These are phyloP conservation scores for Carterocephalus palaemon DNA, from an alignment of 2,888 invertebrate species.

Conservation along the genomic window DNA sequence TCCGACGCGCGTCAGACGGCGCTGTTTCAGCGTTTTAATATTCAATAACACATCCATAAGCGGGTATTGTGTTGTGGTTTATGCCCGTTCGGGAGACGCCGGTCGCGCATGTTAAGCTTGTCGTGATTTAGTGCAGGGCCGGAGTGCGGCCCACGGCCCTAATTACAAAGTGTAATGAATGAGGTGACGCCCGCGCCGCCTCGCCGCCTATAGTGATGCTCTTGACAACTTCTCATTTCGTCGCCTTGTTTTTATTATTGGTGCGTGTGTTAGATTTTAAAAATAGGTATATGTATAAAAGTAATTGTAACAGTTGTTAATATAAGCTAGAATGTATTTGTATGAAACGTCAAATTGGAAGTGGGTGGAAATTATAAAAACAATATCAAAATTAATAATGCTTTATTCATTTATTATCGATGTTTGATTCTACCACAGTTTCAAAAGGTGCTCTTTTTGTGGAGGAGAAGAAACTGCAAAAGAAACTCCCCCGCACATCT, in stretches of 20 bases:
- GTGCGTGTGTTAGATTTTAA: background rate
- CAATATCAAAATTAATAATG: too few species aligned
- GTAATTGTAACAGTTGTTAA: too few species aligned
- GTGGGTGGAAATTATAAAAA: too few species aligned
- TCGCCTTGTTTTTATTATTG: background rate
- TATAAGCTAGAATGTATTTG: too few species aligned
- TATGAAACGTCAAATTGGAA: too few species aligned
- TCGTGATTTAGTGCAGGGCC: slow-evolving; percentile 72
- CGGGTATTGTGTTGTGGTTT: slow-evolving; percentile 57
- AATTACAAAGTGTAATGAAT: slow-evolving; percentile 78
- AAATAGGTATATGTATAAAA: too few species aligned
- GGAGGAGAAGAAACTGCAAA: too few species aligned
- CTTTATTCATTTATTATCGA: too few species aligned
- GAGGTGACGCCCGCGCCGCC: slow-evolving; percentile 50
- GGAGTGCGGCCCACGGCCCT: slow-evolving; percentile 61
- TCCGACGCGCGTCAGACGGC: slow-evolving; percentile 42
- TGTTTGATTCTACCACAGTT: too few species aligned
- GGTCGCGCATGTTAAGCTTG: slow-evolving; percentile 57
- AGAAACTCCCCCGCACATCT: too few species aligned
- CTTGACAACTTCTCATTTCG: slow-evolving; percentile 9
- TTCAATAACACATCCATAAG: slow-evolving; percentile 64
- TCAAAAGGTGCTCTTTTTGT: too few species aligned
- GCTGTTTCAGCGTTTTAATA: slow-evolving; percentile 53
- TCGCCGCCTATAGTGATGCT: slow-evolving; percentile 27
- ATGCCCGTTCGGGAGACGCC: slow-evolving; percentile 47